Evolutionary conservation across 2,888 invertebrate species (phyloP).

Genomic region (Torymus texanus): DNA sequence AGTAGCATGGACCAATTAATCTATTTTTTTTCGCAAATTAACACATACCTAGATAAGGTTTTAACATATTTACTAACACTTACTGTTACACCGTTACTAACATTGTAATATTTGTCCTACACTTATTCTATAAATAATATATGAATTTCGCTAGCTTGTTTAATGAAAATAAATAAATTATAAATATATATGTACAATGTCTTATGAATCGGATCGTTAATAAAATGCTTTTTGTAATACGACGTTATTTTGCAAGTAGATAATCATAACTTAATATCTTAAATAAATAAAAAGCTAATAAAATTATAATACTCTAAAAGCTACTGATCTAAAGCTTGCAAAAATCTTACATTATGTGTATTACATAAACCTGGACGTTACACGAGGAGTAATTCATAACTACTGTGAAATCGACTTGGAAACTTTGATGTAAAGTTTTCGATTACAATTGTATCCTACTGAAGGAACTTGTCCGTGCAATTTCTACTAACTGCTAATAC

Average conservation of each 20-base stretch:
- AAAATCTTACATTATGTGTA: constrained; percentile 29
- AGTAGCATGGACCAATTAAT: constrained; percentile 51
- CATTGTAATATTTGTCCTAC: constrained; percentile 22
- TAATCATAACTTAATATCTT: constrained; percentile 26
- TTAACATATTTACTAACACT: constrained; percentile 35
- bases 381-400: constrained; percentile 25
- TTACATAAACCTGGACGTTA: constrained; percentile 39
- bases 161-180: constrained; percentile 46
- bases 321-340: constrained; percentile 17
- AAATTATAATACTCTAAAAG: constrained; percentile 15
- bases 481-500: constrained; percentile 58
- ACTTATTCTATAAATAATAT: constrained; percentile 36
- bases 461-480: constrained; percentile 59
- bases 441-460: constrained; percentile 55
- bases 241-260: constrained; percentile 27
- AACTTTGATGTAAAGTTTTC: constrained; percentile 53
- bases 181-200: constrained; percentile 39
- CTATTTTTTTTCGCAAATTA: background rate
- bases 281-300: constrained; percentile 9
- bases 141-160: constrained; percentile 23
- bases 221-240: constrained; percentile 22
- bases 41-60: constrained; percentile 7
- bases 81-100: constrained; percentile 18
- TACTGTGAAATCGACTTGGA: constrained; percentile 49
- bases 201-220: constrained; percentile 17